Conservation (phyloP, 2,797 vertebrate genomes). For the Paramormyrops hopkinsi region DNA sequence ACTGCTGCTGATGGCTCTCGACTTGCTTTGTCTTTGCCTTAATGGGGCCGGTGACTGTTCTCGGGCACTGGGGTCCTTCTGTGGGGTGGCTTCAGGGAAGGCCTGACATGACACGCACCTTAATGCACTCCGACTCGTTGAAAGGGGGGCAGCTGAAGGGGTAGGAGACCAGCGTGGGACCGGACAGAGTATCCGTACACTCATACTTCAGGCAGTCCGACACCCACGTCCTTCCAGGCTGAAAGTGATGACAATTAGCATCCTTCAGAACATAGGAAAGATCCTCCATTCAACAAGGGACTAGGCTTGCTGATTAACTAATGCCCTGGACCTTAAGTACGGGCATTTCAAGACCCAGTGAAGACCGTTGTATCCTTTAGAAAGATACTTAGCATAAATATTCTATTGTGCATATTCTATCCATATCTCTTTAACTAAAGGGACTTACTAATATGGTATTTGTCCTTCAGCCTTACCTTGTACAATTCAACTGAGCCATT, state of each 20-base stretch:
- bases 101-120: constrained; percentile 64
- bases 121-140: constrained; percentile 88
- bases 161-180: constrained; percentile 79
- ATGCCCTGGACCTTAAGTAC: not conserved
- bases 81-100: too few species aligned
- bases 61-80: not conserved
- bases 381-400: not conserved
- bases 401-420: not conserved
- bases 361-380: not conserved
- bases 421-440: not conserved
- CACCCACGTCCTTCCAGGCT: constrained; percentile 85
- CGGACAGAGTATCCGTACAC: constrained; percentile 74
- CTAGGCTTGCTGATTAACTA: not conserved
- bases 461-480: constrained; percentile 58
- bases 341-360: not conserved
- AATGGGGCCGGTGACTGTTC: not conserved
- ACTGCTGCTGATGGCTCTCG: not conserved
- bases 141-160: constrained; percentile 87
- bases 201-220: constrained; percentile 80
- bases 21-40: constrained; percentile 4
- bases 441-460: not conserved
- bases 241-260: constrained; percentile 29
- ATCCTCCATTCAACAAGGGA: not conserved
- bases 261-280: not conserved
- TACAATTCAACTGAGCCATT: constrained; percentile 75